Conservation (phyloP, 2,797 vertebrate genomes). For the Lateolabrax maculatus region DNA sequence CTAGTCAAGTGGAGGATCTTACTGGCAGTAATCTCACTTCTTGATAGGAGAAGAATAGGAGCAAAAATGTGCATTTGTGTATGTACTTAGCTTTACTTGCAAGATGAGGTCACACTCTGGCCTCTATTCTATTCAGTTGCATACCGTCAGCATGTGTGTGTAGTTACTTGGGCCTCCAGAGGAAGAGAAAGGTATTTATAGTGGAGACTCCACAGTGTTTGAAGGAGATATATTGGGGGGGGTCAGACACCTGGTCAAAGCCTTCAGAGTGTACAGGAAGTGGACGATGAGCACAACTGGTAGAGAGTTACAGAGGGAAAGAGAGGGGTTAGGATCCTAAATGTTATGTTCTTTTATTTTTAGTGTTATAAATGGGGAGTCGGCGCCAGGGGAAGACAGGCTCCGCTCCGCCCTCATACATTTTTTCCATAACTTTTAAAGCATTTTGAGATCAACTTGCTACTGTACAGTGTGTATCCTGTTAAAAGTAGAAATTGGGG, state of each 20-base stretch:
- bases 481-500: constrained; percentile 14
- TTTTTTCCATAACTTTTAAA: constrained; percentile 19
- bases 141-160: neutral
- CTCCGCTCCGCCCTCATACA: constrained; percentile 13
- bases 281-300: constrained; percentile 43
- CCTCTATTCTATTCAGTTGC: neutral
- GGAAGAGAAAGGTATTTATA: constrained; percentile 71
- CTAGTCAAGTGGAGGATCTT: constrained; percentile 44
- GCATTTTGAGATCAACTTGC: neutral
- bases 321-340: constrained; percentile 25
- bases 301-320: constrained; percentile 24
- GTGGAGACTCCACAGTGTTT: constrained; percentile 20
- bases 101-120: constrained; percentile 11
- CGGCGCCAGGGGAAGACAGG: constrained; percentile 4
- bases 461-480: constrained; percentile 5
- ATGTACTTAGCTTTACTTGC: constrained; percentile 25
- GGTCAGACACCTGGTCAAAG: constrained; percentile 67
- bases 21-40: constrained; percentile 46
- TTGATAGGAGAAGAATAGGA: neutral
- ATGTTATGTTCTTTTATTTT: constrained; percentile 57
- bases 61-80: constrained; percentile 11
- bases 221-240: constrained; percentile 36
- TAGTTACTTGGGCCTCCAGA: constrained; percentile 16
- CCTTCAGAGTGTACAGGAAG: constrained; percentile 59
- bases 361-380: constrained; percentile 47